A percentile compares a stretch with the other conserved stretches of the same genome.
Conservation (phyloP, 2,797 vertebrate species). For the Synanceia verrucosa region DNA sequence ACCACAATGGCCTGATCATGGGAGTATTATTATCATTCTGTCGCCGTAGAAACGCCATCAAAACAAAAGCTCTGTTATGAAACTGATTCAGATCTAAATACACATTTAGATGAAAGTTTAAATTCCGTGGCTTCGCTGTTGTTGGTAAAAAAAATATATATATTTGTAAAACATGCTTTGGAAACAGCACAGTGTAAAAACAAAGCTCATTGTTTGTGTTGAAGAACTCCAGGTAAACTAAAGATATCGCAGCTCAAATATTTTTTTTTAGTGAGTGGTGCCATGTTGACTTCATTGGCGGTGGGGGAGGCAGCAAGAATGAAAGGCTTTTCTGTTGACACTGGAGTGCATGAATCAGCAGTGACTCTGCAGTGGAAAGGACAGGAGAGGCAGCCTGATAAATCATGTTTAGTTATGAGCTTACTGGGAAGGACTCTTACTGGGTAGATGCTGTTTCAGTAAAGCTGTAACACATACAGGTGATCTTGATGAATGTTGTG, state of each 20-base stretch:
- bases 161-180: no score
- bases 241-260: constrained; percentile 31
- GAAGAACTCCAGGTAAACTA: constrained; percentile 15
- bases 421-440: constrained; percentile 9
- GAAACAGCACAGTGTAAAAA: not conserved
- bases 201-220: constrained; percentile 16
- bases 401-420: constrained; percentile 20
- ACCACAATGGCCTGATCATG: not conserved
- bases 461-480: not conserved
- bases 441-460: no score
- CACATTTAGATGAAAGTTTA: not conserved
- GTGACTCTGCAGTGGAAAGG: constrained; percentile 43
- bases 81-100: not conserved
- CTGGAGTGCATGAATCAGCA: constrained; percentile 60
- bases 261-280: constrained; percentile 34
- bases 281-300: constrained; percentile 52
- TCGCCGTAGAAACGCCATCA: constrained; percentile 1
- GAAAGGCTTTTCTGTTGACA: constrained; percentile 57
- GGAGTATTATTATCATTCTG: not conserved
- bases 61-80: not conserved
- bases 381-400: constrained; percentile 6
- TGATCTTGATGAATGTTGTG: not conserved
- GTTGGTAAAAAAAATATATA: not conserved
- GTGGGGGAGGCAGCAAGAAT: constrained; percentile 27
- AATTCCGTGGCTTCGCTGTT: not conserved